A percentile compares a stretch with the other conserved stretches of the same genome.
Conservation (phyloP, 2,888 invertebrate genomes). For the Stratiomys singularior region DNA sequence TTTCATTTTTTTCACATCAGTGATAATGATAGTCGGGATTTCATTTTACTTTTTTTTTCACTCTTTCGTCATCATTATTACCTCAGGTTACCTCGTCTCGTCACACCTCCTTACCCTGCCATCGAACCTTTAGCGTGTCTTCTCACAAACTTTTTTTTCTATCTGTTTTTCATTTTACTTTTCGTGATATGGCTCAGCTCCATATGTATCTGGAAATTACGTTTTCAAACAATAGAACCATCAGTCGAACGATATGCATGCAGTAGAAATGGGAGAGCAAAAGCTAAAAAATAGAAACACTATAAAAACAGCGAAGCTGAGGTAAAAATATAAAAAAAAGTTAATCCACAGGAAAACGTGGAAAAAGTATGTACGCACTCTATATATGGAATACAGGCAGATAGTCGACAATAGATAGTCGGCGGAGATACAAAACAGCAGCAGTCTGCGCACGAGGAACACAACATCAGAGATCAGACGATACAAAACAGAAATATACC, state of each 20-base stretch:
- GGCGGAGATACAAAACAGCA: neutral
- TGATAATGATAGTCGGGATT: too few species aligned
- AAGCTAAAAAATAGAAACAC: neutral
- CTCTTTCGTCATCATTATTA: too few species aligned
- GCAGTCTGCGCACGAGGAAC: slow-evolving; percentile 23
- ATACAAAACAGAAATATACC: neutral
- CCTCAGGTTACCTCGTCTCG: too few species aligned
- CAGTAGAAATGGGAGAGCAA: neutral
- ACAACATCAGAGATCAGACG: slow-evolving; percentile 1
- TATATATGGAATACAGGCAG: too few species aligned
- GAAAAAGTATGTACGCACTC: neutral
- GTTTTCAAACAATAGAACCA: slow-evolving; percentile 39
- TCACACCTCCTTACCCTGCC: too few species aligned
- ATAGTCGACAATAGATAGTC: too few species aligned
- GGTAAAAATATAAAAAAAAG: neutral
- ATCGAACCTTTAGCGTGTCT: too few species aligned
- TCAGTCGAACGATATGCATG: neutral
- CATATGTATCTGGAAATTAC: slow-evolving; percentile 15
- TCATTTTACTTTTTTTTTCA: too few species aligned
- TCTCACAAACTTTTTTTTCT: too few species aligned
- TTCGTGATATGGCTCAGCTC: too few species aligned
- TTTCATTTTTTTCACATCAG: neutral
- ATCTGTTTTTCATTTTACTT: too few species aligned
- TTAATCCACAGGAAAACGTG: neutral
- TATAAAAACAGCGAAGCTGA: neutral